Percentiles rank a stretch among this genome's conserved stretches.
These are phyloP conservation scores for Aplochiton taeniatus DNA, from an alignment of 2,797 vertebrate genomes.

Conservation along the genomic window DNA sequence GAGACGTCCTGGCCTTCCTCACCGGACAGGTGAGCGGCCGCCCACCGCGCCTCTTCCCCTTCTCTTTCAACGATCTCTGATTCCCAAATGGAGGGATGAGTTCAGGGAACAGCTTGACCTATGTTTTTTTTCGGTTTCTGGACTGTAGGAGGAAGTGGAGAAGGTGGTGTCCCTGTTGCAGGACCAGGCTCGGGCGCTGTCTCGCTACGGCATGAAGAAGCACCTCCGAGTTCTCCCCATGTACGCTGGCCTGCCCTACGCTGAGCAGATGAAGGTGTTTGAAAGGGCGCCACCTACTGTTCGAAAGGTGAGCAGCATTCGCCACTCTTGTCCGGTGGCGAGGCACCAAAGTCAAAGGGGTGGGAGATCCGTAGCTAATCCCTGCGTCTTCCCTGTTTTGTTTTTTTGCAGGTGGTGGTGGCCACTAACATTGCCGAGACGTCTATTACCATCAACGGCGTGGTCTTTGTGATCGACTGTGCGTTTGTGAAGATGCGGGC, in stretches of 20 bases:
- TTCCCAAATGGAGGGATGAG: not conserved
- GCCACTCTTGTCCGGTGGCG: not conserved
- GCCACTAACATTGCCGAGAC: conserved; percentile 98
- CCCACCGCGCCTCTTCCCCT: too few relatives aligned
- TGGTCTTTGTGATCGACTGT: conserved; percentile 93
- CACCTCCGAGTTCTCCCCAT: conserved; percentile 94
- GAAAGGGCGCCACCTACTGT: conserved; percentile 86
- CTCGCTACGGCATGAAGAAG: conserved; percentile 91
- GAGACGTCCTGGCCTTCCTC: conserved; percentile 93
- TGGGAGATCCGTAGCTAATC: not conserved
- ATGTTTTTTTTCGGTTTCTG: not conserved
- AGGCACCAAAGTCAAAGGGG: too few relatives aligned
- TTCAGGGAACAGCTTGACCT: not conserved
- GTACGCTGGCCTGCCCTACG: conserved; percentile 92
- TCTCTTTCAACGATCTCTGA: not conserved
- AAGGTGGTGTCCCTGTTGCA: conserved; percentile 91
- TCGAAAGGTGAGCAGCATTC: conserved; percentile 83
- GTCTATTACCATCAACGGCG: conserved; percentile 92
- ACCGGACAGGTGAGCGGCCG: conserved; percentile 89
- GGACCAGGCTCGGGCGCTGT: conserved; percentile 90
- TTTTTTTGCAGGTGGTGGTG: conserved; percentile 85
- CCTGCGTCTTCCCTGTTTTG: not conserved
- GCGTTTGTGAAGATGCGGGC: conserved; percentile 96
- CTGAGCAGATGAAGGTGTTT: conserved; percentile 96
- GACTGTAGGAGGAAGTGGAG: conserved; percentile 93